Evolutionary conservation across 53 echinoderm and acorn worm species (phyloP).

Genomic region (Henricia sp.): DNA sequence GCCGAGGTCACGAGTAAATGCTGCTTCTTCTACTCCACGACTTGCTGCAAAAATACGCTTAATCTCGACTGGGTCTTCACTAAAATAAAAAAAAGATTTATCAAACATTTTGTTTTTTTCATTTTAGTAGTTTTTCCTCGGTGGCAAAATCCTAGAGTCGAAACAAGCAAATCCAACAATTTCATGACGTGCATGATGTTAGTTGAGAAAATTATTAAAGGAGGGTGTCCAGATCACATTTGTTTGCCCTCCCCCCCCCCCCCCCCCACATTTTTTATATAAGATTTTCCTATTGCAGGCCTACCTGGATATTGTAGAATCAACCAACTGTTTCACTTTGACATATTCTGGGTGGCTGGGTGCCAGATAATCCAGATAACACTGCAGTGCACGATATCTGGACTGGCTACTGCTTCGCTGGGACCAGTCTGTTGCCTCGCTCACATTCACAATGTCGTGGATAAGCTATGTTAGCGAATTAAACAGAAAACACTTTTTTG

Average conservation of each 20-base stretch:
- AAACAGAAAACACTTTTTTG: neutral
- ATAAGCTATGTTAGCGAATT: conserved; percentile 62
- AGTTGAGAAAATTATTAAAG: too few relatives aligned
- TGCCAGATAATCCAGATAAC: conserved; percentile 64
- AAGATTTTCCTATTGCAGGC: too few relatives aligned
- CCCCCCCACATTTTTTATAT: too few relatives aligned
- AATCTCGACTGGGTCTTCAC: conserved; percentile 66
- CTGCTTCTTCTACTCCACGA: conserved; percentile 72
- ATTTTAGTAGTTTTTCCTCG: too few relatives aligned
- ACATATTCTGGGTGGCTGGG: conserved; percentile 69
- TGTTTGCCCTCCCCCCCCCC: too few relatives aligned
- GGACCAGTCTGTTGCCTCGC: conserved; percentile 82
- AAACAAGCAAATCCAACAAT: too few relatives aligned
- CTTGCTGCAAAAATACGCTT: conserved; percentile 77
- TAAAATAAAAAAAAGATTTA: conserved; percentile 27
- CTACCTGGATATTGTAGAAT: conserved; percentile 62
- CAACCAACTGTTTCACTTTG: conserved; percentile 51
- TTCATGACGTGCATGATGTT: too few relatives aligned
- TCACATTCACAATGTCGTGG: conserved; percentile 78
- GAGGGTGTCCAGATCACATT: too few relatives aligned
- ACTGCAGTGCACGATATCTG: conserved; percentile 77
- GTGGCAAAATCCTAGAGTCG: too few relatives aligned
- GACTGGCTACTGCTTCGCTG: conserved; percentile 59
- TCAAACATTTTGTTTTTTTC: too few relatives aligned
- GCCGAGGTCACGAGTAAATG: conserved; percentile 60